phyloP scores from a whole-genome alignment of 2,113 vertebrate species.

The Desmodus rotundus region DNA sequence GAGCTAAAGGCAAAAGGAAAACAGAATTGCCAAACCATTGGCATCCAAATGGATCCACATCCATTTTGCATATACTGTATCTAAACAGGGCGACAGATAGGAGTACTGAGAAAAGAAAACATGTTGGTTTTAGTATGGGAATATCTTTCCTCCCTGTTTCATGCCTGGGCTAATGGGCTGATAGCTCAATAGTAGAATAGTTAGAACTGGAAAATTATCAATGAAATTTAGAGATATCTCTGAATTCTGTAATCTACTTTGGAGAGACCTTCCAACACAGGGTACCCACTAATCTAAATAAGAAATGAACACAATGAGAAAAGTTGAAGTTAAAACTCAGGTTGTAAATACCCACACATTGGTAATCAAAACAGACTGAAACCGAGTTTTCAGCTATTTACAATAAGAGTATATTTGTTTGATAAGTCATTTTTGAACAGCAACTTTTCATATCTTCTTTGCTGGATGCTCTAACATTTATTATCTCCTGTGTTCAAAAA shows the following conservation, averaged over 20 bases:
- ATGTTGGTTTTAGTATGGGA: neutral
- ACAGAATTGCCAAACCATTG: slow-evolving; percentile 27
- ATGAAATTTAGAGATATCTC: slow-evolving; percentile 29
- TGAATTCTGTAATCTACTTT: slow-evolving; percentile 41
- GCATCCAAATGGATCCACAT: too few species aligned
- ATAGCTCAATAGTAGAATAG: neutral
- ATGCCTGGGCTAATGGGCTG: neutral
- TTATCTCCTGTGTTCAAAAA: slow-evolving; percentile 49
- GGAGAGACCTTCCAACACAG: slow-evolving; percentile 27
- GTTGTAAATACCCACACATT: neutral
- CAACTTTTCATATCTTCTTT: neutral
- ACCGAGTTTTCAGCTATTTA: neutral
- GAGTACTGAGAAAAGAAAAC: neutral
- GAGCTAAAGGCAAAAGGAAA: slow-evolving; percentile 58
- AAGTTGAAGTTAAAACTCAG: slow-evolving; percentile 23
- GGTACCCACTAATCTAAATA: neutral
- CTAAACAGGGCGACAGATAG: slow-evolving; percentile 49
- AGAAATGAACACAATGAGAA: neutral
- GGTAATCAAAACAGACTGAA: neutral
- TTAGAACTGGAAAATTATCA: slow-evolving; percentile 27
- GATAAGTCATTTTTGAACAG: slow-evolving; percentile 43
- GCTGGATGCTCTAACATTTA: slow-evolving; percentile 13
- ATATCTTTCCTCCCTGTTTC: slow-evolving; percentile 20
- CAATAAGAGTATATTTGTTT: slow-evolving; percentile 22
- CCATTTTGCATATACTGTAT: neutral